These are phyloP conservation scores for Dissostichus mawsoni DNA, from an alignment of 2,113 vertebrate genomes.

Conservation along the genomic window DNA sequence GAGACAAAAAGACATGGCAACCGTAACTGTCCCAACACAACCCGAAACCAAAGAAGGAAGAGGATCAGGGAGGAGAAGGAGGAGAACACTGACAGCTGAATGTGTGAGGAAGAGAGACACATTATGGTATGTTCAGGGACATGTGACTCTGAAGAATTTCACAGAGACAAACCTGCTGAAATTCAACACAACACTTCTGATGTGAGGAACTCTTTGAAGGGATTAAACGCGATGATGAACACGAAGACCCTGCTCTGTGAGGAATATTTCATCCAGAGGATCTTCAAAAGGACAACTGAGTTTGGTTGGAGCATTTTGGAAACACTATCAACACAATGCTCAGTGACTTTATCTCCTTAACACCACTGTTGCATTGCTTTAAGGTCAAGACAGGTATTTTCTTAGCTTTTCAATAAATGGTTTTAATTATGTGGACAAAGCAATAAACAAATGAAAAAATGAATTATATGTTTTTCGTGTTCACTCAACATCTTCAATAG, in stretches of 20 bases:
- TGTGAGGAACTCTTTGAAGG: not conserved
- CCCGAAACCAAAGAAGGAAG: not conserved
- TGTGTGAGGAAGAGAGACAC: not conserved
- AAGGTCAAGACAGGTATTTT: constrained; percentile 5
- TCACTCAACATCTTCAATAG: too few species aligned
- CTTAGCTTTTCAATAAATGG: not conserved
- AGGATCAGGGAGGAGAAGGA: not conserved
- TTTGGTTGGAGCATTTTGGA: not conserved
- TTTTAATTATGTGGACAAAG: constrained; percentile 19
- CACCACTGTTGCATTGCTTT: not conserved
- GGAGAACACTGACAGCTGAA: constrained; percentile 9
- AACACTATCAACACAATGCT: not conserved
- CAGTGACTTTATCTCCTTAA: not conserved
- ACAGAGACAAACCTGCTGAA: not conserved
- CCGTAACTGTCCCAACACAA: not conserved
- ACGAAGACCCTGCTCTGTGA: not conserved
- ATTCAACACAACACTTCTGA: not conserved
- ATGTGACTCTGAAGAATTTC: not conserved
- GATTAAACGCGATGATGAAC: not conserved
- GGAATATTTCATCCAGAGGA: not conserved
- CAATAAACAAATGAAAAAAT: constrained; percentile 2
- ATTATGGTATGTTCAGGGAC: not conserved
- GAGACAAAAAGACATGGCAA: constrained; percentile 26
- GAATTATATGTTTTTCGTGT: not conserved
- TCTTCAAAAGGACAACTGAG: not conserved